Base-by-base conservation (phyloP, 2,888 invertebrate species). In the Acholoe squamosa region DNA sequence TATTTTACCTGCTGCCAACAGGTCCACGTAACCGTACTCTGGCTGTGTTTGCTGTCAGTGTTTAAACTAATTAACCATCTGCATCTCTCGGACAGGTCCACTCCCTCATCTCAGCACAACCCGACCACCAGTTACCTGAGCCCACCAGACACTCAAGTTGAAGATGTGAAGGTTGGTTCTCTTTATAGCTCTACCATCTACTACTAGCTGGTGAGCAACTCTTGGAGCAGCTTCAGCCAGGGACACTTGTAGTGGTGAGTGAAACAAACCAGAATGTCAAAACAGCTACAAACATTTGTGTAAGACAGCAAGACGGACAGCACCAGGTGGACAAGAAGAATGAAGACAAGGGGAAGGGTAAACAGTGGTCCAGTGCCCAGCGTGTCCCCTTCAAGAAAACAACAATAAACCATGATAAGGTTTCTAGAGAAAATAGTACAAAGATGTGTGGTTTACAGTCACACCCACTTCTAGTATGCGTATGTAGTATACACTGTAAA, bases 221-320 rank as follows among this genome's bases (percentile, higher is more conserved):
- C 25, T 28, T 5, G 61, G 61, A 61, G 71, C 71, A 28, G 14
- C 28, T 71, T 28, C 28, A 28, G 16, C 28, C 28, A 28, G 71
- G 71, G 28, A n/a, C 71, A 71, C 71, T 71, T 71, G 71, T 28
- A 71, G 25, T 14, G 71, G 14, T 14, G 71, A 28, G 71, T 71
- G 71, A 71, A 71, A 71, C 25, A 71, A 71, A 71, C 71, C 71
- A 71, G 71, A 71, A 71, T 84, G 84, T 84, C 84, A 84, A 84
- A 84, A 84, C 51, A 84, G 84, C 43, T 22, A 3, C 84, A 84
- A 84, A 84, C 84, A 84, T 84, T 84, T 84, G 84, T 43, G 43
- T 43, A 51, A 84, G 84, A 84, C 43, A 84, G 84, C 16, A 14
- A 34, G 84, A 84, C 7, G 25, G 84, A 51, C 43, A 84, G 84